phyloP scores from a whole-genome alignment of 2,797 vertebrate genomes.

The Sebastes matsubarae region DNA sequence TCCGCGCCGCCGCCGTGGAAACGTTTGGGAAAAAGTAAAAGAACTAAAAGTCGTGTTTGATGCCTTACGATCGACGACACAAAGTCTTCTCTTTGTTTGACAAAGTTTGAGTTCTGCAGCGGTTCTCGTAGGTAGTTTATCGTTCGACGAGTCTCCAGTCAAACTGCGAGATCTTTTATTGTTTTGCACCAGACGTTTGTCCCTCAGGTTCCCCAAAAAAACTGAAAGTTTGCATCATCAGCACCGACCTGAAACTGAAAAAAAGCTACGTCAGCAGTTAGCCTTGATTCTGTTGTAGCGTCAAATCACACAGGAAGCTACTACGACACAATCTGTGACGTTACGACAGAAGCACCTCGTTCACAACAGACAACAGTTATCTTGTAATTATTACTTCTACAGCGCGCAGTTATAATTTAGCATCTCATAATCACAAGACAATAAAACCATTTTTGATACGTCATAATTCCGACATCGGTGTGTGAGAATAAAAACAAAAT shows the following conservation, averaged over 20 bases:
- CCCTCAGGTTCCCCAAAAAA: background rate
- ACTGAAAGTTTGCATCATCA: background rate
- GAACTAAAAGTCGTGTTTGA: conserved; percentile 46
- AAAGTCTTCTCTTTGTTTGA: conserved; percentile 5
- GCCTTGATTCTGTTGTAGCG: background rate
- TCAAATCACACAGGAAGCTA: background rate
- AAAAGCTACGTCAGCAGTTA: background rate
- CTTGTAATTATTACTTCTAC: background rate
- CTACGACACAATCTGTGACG: background rate
- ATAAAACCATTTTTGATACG: background rate
- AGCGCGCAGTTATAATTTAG: background rate
- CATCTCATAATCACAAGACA: background rate
- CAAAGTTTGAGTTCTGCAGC: background rate
- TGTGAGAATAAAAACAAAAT: background rate
- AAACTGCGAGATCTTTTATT: background rate
- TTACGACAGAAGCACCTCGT: background rate
- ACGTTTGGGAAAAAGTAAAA: conserved; percentile 34
- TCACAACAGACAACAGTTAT: background rate
- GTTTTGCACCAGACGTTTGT: background rate
- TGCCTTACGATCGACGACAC: conserved; percentile 65
- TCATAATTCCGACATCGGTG: background rate
- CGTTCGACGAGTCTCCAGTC: background rate
- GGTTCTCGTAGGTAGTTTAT: background rate
- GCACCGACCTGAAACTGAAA: background rate
- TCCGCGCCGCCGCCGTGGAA: conserved; percentile 54